Evolutionary conservation across 2,113 vertebrate species (phyloP).

Genomic region (Mastomys natalensis): DNA sequence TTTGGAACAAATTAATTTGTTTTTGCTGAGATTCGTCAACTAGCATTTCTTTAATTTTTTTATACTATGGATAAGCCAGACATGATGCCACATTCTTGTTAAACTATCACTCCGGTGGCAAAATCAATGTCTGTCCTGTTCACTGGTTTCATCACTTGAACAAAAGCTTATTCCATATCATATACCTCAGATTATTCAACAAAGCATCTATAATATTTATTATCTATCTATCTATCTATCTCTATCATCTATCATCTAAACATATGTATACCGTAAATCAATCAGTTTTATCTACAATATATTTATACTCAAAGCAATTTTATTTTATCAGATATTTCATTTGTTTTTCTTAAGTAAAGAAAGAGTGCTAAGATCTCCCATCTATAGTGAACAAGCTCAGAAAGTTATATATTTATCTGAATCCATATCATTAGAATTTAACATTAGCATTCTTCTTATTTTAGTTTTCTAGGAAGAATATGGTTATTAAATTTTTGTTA

Average conservation of each 20-base stretch:
- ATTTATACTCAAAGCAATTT: not conserved
- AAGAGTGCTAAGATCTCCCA: not conserved
- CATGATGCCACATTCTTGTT: too few relatives aligned
- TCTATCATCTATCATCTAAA: not conserved
- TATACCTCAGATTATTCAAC: too few relatives aligned
- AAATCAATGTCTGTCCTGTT: not conserved
- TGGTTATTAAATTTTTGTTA: not conserved
- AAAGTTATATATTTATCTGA: not conserved
- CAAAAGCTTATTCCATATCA: too few relatives aligned
- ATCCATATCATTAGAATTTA: not conserved
- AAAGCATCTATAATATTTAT: too few relatives aligned
- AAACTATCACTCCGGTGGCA: not conserved
- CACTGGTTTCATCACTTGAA: too few relatives aligned
- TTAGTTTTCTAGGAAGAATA: not conserved
- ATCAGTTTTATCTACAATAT: too few relatives aligned
- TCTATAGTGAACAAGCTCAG: not conserved
- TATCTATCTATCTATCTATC: not conserved
- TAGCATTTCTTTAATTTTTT: not conserved
- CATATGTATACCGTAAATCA: not conserved
- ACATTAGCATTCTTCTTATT: not conserved
- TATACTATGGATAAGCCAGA: not conserved
- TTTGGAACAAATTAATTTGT: not conserved
- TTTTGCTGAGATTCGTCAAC: not conserved
- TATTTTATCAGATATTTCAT: not conserved
- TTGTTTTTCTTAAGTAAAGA: not conserved